Percentiles rank a stretch among this genome's conserved stretches.
phyloP scores from a whole-genome alignment of 37 sponge, comb jelly and placozoan genomes.

The Spongilla lacustris region DNA sequence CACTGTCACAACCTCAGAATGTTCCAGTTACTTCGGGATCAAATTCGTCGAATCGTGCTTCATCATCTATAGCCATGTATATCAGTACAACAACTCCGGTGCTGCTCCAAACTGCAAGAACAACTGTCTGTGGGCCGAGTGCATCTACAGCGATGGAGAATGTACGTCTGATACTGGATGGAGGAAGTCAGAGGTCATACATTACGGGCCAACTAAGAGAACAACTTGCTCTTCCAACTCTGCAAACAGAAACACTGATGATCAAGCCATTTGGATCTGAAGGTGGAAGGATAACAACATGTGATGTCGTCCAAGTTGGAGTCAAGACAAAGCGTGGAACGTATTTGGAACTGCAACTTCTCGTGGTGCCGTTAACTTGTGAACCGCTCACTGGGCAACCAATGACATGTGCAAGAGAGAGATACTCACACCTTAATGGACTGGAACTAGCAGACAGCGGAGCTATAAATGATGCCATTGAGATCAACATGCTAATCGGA shows the following conservation, averaged over 20 bases:
- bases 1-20: neutral
- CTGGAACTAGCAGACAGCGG: constrained; percentile 35
- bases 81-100: neutral
- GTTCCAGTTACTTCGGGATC: constrained; percentile 1
- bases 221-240: constrained; percentile 10
- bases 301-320: constrained; percentile 26
- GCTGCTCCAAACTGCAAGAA: neutral
- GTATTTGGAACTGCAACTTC: neutral
- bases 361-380: constrained; percentile 43
- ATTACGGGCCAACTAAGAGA: constrained; percentile 12
- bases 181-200: constrained; percentile 47
- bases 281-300: neutral
- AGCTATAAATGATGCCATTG: neutral
- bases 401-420: neutral
- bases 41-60: neutral
- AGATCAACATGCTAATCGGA: constrained; percentile 32
- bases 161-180: constrained; percentile 13
- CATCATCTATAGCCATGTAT: neutral
- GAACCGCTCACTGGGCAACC: constrained; percentile 33
- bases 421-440: constrained; percentile 16
- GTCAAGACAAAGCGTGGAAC: neutral
- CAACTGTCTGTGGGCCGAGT: neutral
- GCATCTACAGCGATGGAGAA: neutral
- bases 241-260: constrained; percentile 2
- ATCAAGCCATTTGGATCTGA: constrained; percentile 42